Conservation (phyloP, 1,140 invertebrate genomes). For the Rhyzopertha dominica region DNA sequence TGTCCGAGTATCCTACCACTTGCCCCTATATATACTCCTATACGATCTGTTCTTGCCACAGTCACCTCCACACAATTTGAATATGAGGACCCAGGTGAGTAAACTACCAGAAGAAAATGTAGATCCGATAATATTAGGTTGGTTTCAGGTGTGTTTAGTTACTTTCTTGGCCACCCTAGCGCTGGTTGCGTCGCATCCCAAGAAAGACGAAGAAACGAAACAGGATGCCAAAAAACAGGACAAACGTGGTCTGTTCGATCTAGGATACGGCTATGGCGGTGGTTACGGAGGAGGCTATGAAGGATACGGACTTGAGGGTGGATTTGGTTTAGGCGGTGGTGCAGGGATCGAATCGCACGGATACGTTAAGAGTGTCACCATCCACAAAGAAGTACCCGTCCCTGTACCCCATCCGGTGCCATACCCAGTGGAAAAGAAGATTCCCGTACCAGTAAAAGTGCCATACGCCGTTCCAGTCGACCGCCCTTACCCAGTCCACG, state of each 20-base stretch:
- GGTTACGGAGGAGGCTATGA: slow-evolving; percentile 10
- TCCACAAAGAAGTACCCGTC: slow-evolving; percentile 22
- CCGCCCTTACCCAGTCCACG: slow-evolving; percentile 50
- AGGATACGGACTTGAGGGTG: slow-evolving; percentile 13
- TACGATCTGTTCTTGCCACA: too few relatives aligned
- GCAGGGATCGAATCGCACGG: slow-evolving; percentile 20
- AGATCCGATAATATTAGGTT: too few relatives aligned
- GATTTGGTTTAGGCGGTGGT: slow-evolving; percentile 10
- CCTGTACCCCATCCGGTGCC: slow-evolving; percentile 31
- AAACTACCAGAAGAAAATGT: too few relatives aligned
- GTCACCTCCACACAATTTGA: too few relatives aligned
- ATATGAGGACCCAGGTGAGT: too few relatives aligned
- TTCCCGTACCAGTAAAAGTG: slow-evolving; percentile 29
- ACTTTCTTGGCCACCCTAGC: too few relatives aligned
- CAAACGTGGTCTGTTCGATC: neutral
- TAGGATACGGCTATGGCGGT: neutral
- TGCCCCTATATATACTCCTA: too few relatives aligned
- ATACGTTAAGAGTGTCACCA: slow-evolving; percentile 18
- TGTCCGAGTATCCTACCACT: too few relatives aligned
- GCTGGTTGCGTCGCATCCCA: too few relatives aligned
- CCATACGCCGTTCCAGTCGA: slow-evolving; percentile 40
- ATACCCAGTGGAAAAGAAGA: slow-evolving; percentile 29
- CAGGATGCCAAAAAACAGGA: too few relatives aligned
- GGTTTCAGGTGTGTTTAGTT: too few relatives aligned
- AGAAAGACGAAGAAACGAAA: too few relatives aligned